Evolutionary conservation across 2,888 invertebrate species (phyloP).

Genomic region (Hyposoter didymator): DNA sequence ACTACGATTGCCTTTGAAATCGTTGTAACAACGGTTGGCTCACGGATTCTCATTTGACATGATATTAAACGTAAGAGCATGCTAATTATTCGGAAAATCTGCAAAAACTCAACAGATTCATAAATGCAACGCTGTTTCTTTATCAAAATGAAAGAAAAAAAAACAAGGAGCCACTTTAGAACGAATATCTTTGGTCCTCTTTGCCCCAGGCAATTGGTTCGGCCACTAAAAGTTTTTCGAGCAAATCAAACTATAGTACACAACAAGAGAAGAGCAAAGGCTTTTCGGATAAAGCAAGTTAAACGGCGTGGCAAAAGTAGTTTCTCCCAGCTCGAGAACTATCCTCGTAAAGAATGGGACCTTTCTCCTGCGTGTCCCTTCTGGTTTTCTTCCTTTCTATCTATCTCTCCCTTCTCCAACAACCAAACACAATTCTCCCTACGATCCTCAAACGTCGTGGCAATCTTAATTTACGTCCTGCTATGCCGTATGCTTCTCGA

Average conservation of each 20-base stretch:
- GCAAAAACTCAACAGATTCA: neutral
- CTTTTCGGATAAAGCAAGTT: conserved; percentile 70
- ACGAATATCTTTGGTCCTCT: neutral
- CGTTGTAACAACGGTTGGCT: conserved; percentile 9
- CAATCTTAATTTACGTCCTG: conserved; percentile 64
- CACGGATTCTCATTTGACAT: conserved; percentile 7
- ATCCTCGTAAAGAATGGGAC: conserved; percentile 75
- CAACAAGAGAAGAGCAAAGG: conserved; percentile 29
- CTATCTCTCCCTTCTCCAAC: conserved; percentile 1
- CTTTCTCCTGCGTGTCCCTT: conserved; percentile 37
- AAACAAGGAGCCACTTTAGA: neutral
- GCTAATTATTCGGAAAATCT: neutral
- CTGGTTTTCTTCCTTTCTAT: conserved; percentile 30
- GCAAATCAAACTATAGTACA: conserved; percentile 17
- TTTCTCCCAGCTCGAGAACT: conserved; percentile 75
- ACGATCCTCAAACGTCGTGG: conserved; percentile 23
- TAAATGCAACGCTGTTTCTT: neutral
- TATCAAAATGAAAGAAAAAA: neutral
- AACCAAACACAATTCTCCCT: conserved; percentile 41
- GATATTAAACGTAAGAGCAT: neutral
- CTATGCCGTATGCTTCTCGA: conserved; percentile 20
- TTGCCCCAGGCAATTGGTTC: conserved; percentile 39
- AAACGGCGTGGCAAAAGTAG: conserved; percentile 77
- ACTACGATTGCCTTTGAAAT: conserved; percentile 1
- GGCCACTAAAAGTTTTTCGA: conserved; percentile 52